A percentile compares a stretch with the other conserved stretches of the same genome.
Conservation (phyloP, 1,140 invertebrate species). For the Telenomus remus region DNA sequence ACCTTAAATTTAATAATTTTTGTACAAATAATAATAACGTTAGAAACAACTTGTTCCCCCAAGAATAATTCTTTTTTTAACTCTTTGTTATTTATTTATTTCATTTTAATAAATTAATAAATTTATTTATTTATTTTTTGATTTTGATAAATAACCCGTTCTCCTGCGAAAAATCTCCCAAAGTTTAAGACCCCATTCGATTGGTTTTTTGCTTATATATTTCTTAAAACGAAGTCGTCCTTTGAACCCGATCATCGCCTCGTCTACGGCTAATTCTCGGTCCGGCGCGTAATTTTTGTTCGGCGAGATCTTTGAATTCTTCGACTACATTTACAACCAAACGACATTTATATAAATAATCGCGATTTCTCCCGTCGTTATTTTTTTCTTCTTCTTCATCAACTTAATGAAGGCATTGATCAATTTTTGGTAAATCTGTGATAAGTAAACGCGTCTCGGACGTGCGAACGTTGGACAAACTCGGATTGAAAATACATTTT, state of each 20-base stretch:
- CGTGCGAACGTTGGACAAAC: conserved; percentile 2
- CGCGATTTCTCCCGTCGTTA: neutral
- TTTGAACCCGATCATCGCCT: conserved; percentile 20
- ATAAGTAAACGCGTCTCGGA: neutral
- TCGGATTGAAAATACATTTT: conserved; percentile 6
- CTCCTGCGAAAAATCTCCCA: conserved; percentile 16
- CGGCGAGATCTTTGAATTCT: conserved; percentile 11
- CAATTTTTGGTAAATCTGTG: conserved; percentile 9
- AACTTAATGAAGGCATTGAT: conserved; percentile 3
- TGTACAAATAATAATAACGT: no score
- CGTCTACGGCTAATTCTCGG: conserved; percentile 9
- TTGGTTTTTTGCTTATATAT: conserved; percentile 11
- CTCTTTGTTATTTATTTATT: conserved; percentile 27
- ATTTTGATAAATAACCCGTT: conserved; percentile 12
- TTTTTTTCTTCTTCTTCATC: conserved; percentile 9
- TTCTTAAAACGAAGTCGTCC: conserved; percentile 10
- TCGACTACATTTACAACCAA: neutral
- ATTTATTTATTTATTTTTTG: no score
- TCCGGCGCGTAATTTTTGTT: conserved; percentile 1
- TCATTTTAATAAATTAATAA: no score
- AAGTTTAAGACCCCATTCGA: conserved; percentile 19
- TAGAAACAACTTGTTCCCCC: neutral
- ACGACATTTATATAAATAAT: conserved; percentile 7
- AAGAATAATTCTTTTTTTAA: conserved; percentile 3
- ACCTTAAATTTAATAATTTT: conserved; percentile 8